A percentile compares a stretch with the other conserved stretches of the same genome.
phyloP scores from a whole-genome alignment of 2,888 invertebrate species.

The Chirona hameri region DNA sequence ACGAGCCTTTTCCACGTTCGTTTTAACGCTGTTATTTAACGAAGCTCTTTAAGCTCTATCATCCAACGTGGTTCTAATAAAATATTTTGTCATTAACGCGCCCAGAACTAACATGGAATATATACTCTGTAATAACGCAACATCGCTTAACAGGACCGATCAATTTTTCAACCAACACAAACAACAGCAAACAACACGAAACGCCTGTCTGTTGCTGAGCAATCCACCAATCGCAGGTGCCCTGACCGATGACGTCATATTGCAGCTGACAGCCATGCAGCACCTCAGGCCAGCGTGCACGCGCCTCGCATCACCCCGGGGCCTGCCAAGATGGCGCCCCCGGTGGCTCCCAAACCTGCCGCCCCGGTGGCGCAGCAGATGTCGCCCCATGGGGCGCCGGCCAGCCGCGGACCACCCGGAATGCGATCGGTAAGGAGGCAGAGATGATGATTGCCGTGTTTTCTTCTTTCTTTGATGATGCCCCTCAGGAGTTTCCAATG shows the following conservation, averaged over 20 bases:
- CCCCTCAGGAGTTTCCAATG: too few relatives aligned
- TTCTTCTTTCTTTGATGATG: too few relatives aligned
- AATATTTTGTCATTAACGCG: too few relatives aligned
- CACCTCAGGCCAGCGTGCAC: not conserved
- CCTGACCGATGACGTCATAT: not conserved
- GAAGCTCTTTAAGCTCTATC: too few relatives aligned
- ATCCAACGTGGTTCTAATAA: too few relatives aligned
- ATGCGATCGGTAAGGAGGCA: constrained; percentile 9
- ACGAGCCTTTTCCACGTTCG: too few relatives aligned
- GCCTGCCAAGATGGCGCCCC: not conserved
- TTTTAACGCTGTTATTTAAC: too few relatives aligned
- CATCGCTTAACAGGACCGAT: too few relatives aligned
- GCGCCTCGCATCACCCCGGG: not conserved
- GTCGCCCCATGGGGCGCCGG: not conserved
- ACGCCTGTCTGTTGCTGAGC: too few relatives aligned
- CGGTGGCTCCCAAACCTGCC: not conserved
- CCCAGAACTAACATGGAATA: too few relatives aligned
- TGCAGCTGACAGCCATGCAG: not conserved
- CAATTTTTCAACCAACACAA: too few relatives aligned
- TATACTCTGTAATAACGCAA: not conserved
- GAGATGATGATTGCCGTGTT: not conserved
- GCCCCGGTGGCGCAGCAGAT: not conserved
- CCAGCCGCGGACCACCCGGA: not conserved
- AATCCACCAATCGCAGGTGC: not conserved
- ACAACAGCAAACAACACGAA: too few relatives aligned